A percentile compares a stretch with the other conserved stretches of the same genome.
phyloP scores from a whole-genome alignment of 2,888 invertebrate species.

The Hydraecia micacea region DNA sequence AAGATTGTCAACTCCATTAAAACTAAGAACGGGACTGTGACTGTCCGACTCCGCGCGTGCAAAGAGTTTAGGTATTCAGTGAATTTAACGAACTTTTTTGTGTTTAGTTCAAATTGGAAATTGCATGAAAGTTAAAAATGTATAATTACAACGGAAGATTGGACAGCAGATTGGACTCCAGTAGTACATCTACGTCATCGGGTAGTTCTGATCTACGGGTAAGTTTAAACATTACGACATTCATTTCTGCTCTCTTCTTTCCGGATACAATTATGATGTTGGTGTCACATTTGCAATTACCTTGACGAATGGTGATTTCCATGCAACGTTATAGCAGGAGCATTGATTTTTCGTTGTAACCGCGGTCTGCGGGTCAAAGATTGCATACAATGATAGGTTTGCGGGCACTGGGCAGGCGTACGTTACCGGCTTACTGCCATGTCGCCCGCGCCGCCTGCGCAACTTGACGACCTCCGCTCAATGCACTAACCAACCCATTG shows the following conservation, averaged over 20 bases:
- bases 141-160: slow-evolving; percentile 78
- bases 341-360: slow-evolving; percentile 61
- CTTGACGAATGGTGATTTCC: slow-evolving; percentile 28
- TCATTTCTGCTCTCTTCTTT: neutral
- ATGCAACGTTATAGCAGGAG: slow-evolving; percentile 27
- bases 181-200: slow-evolving; percentile 84
- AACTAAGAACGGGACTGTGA: slow-evolving; percentile 30
- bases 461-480: slow-evolving; percentile 50
- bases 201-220: slow-evolving; percentile 86
- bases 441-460: slow-evolving; percentile 39
- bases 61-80: slow-evolving; percentile 35
- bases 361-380: slow-evolving; percentile 68
- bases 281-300: slow-evolving; percentile 13
- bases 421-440: slow-evolving; percentile 45
- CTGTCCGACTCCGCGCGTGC: slow-evolving; percentile 4
- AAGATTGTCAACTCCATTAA: slow-evolving; percentile 21
- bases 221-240: slow-evolving; percentile 61
- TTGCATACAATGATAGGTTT: slow-evolving; percentile 67
- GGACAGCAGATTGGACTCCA: slow-evolving; percentile 78
- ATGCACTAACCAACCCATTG: slow-evolving; percentile 43
- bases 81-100: slow-evolving; percentile 37
- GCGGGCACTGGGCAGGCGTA: slow-evolving; percentile 50
- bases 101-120: slow-evolving; percentile 1
- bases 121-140: slow-evolving; percentile 64
- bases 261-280: neutral